phyloP scores from a whole-genome alignment of 2,888 invertebrate genomes.

The Drosophila atripex region DNA sequence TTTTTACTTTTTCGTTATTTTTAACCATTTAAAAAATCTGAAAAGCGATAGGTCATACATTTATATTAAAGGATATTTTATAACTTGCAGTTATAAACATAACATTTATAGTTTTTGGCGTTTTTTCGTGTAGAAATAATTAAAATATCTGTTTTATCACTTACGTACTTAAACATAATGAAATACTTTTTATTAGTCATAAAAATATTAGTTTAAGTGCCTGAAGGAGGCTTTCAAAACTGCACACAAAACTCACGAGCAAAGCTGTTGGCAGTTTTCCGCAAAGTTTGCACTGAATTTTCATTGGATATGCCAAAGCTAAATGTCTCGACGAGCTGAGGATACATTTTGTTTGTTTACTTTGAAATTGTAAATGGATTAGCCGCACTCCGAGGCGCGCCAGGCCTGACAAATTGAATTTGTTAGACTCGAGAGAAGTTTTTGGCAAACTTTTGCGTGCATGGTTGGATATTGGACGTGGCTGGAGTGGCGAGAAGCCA shows the following conservation, averaged over 20 bases:
- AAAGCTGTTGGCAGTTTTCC: slow-evolving; percentile 24
- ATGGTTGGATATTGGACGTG: slow-evolving; percentile 73
- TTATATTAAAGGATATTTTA: no score
- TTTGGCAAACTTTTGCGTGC: slow-evolving; percentile 70
- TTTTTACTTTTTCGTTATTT: no score
- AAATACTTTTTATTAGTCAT: not conserved
- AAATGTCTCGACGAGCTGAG: slow-evolving; percentile 45
- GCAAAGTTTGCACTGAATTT: slow-evolving; percentile 60
- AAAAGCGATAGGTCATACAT: no score
- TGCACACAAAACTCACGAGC: slow-evolving; percentile 19
- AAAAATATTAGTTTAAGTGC: slow-evolving; percentile 4
- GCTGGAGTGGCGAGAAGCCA: slow-evolving; percentile 26
- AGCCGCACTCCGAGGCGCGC: slow-evolving; percentile 61
- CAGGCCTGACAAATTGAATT: slow-evolving; percentile 76
- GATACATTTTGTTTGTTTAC: slow-evolving; percentile 73
- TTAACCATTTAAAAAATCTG: no score
- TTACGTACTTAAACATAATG: no score
- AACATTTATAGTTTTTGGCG: no score
- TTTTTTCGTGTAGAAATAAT: no score
- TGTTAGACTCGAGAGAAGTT: slow-evolving; percentile 73
- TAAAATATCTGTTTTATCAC: no score
- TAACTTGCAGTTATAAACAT: no score
- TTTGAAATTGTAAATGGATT: slow-evolving; percentile 76
- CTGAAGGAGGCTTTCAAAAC: slow-evolving; percentile 14
- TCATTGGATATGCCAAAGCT: slow-evolving; percentile 54